Conservation (phyloP, 23 tunicate species). For the Trididemnum clinides region DNA sequence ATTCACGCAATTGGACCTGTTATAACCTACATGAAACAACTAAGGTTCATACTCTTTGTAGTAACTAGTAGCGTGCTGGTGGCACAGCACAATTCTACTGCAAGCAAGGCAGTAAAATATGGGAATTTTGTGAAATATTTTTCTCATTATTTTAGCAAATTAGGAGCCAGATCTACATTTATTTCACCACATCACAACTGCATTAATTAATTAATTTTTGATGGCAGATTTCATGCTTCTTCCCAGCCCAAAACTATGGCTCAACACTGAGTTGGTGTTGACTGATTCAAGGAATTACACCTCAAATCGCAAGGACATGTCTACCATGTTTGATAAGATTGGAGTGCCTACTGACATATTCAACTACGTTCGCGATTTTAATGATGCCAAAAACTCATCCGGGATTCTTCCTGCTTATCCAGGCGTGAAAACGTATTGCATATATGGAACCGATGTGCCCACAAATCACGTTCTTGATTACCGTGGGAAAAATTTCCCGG, state of each 20-base stretch:
- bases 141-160: no score
- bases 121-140: no score
- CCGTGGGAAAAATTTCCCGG: slow-evolving; percentile 52
- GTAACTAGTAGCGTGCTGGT: no score
- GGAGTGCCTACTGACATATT: slow-evolving; percentile 1
- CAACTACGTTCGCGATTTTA: slow-evolving; percentile 23
- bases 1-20: no score
- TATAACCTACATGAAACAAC: no score
- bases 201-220: neutral
- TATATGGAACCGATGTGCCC: slow-evolving; percentile 46
- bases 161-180: no score
- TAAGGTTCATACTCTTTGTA: no score
- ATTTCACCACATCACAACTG: no score
- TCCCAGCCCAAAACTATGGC: slow-evolving; percentile 17
- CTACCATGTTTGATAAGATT: neutral
- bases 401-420: slow-evolving; percentile 40
- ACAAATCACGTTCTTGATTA: slow-evolving; percentile 32
- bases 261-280: neutral
- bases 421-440: slow-evolving; percentile 53
- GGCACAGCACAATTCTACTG: no score
- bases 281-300: slow-evolving; percentile 46
- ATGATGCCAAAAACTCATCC: neutral
- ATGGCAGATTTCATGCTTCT: slow-evolving; percentile 52
- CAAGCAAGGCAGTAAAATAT: no score
- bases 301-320: neutral